Base-by-base conservation (phyloP, 2,113 vertebrate species). In the Herpailurus yagouaroundi region DNA sequence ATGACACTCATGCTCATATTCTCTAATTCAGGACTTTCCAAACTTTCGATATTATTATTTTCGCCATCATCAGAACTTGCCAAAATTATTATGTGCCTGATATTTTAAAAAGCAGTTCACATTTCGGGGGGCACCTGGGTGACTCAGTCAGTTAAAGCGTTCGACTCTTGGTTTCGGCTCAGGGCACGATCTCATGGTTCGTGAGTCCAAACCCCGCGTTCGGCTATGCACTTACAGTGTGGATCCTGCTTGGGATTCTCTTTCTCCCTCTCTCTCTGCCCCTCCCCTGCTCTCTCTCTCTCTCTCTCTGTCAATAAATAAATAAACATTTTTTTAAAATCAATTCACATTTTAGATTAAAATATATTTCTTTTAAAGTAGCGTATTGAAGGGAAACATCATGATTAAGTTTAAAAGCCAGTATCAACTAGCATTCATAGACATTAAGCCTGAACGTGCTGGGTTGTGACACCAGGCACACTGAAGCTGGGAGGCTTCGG, bases 401-500 rank as follows among this genome's bases (percentile, higher is more conserved):
- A 73, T 83, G 74, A 23, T 36, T 87, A 83, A 55, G 14, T 60
- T 81, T 52, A 84, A 88, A 91, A 76, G 29, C 29, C n/a, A n/a
- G 27, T 64, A 33, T 68, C 66, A 7, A 13, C 15, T 19, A 81
- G 45, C 60, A 60, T 41, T 45, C 5, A 36, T 19, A 57, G 38
- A 18, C 2, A 63, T 13, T 38, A 69, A 92, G 76, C 29, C n/a
- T 36, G 23, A 52, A 90, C 50, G 11, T n/a, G 68, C 18, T 27
- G 7, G 29, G 27, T 21, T 0, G 0, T 31, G 18, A n/a, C 4
- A 50, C 0, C n/a, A 71, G 31, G 52, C 5, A 25, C 29, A 2
- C 11, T 7, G n/a, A 45, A 33, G n/a, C 18, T 25, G 0, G 41
- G 13, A 60, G 11, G 2, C 4, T 25, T 66, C 21, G 31, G 48